phyloP scores from a whole-genome alignment of 2,113 vertebrate species.

The Channa argus region DNA sequence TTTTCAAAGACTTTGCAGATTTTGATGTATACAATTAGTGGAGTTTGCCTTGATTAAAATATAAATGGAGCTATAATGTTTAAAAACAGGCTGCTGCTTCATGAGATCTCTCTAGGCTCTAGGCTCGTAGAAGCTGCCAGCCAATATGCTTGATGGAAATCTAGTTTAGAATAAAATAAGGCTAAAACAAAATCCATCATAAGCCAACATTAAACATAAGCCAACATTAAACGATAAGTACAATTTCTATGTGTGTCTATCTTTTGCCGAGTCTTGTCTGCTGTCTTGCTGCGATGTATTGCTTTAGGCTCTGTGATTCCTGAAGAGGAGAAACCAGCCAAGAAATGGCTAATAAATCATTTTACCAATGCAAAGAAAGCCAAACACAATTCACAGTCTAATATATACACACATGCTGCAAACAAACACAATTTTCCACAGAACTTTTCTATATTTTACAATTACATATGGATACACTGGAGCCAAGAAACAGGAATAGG shows the following conservation, averaged over 20 bases:
- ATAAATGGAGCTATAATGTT: neutral
- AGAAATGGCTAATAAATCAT: slow-evolving; percentile 55
- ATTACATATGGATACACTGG: slow-evolving; percentile 4
- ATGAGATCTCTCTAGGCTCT: neutral
- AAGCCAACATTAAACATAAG: slow-evolving; percentile 2
- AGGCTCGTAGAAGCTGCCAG: neutral
- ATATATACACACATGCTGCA: slow-evolving; percentile 24
- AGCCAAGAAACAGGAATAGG: slow-evolving; percentile 11
- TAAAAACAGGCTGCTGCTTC: neutral
- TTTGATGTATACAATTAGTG: too few relatives aligned
- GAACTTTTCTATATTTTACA: neutral
- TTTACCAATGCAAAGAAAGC: slow-evolving; percentile 17
- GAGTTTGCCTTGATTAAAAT: too few relatives aligned
- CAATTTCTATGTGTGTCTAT: slow-evolving; percentile 31
- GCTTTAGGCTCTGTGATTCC: slow-evolving; percentile 24
- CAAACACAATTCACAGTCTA: slow-evolving; percentile 20
- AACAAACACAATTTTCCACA: slow-evolving; percentile 17
- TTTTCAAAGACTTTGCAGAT: too few relatives aligned
- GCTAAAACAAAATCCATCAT: neutral
- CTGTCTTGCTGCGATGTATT: slow-evolving; percentile 44
- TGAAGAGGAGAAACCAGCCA: slow-evolving; percentile 35
- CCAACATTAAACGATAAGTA: slow-evolving; percentile 15
- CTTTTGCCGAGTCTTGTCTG: slow-evolving; percentile 25
- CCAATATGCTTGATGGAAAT: slow-evolving; percentile 1
- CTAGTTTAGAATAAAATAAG: neutral